Evolutionary conservation across 2,888 invertebrate genomes (phyloP), one percentile per base, ranked within the genome.

Genomic region (Nipponacmea schrenckii): DNA sequence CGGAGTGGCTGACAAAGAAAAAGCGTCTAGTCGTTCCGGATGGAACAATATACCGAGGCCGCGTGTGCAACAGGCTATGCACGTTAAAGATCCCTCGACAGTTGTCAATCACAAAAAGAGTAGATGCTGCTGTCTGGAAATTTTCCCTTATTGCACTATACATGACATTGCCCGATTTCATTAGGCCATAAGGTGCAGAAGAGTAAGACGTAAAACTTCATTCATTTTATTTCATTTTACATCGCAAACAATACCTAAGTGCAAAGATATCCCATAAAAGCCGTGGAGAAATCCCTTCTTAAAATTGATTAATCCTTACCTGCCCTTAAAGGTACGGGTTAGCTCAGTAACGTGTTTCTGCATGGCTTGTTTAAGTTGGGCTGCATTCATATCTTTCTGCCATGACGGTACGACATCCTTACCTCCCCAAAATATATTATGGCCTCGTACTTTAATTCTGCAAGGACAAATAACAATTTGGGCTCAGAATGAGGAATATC

Each of bases 391-490:
- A 1, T 66, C n/a, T 24, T 70, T 39, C 10, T 70, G 62, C 73
- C 73, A 73, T n/a, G 64, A 15, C 2, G 73, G 73, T 1, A 48
- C 62, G 24, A 46, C 39, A 20, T 65, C 14, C 15, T 20, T 20
- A 2, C 56, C 56, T 8, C 66, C 70, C 73, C 73, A 73, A 17
- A 70, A 65, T 31, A 73, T 62, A 46, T 69, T 73, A 50, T 73
- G 73, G 27, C 70, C 73, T 45, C 73, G 24, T 8, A 73, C 64
- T 48, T 70, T 73, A 62, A 69, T 62, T 14, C 73, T 73, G 70
- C n/a, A 68, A 48, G 27, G 7, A 48, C 12, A 4, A 10, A 10
- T 8, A 31, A 5, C 31, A 31, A 3, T 31, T 31, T 5, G 31
- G 31, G 31, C 31, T 31, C 5, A 31, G 31, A 31, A 31, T 31